phyloP scores from a whole-genome alignment of 2,113 vertebrate genomes.

The Rattus rattus region DNA sequence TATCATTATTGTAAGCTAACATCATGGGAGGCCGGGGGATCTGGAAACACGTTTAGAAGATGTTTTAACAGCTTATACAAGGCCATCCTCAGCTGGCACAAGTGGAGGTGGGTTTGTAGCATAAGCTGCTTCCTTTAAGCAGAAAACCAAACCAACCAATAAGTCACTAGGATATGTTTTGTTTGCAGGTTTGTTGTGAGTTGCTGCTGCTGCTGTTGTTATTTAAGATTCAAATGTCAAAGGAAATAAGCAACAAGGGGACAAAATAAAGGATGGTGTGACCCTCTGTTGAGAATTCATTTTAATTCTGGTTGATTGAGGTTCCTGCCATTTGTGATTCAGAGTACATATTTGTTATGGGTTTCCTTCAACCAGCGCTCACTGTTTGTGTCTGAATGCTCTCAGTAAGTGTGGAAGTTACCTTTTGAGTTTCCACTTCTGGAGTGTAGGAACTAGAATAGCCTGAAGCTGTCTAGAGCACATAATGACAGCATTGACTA shows the following conservation, averaged over 20 bases:
- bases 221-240: background rate
- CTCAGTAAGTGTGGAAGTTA: slow-evolving; percentile 24
- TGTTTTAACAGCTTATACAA: background rate
- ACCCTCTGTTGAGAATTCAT: background rate
- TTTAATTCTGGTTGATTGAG: background rate
- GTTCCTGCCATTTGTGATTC: background rate
- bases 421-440: slow-evolving; percentile 55
- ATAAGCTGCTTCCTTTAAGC: background rate
- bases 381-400: background rate
- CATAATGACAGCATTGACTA: slow-evolving; percentile 54
- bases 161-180: background rate
- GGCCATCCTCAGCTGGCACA: background rate
- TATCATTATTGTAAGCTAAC: background rate
- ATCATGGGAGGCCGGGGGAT: background rate
- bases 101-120: background rate
- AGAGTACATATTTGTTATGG: background rate
- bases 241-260: background rate
- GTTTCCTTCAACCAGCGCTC: background rate
- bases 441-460: slow-evolving; percentile 36
- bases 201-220: background rate
- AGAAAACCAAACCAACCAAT: background rate
- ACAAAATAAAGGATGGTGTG: background rate
- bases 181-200: background rate
- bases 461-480: background rate
- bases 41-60: slow-evolving; percentile 16